Conservation (phyloP, 2,888 invertebrate genomes). For the Leptodirus hochenwartii region DNA sequence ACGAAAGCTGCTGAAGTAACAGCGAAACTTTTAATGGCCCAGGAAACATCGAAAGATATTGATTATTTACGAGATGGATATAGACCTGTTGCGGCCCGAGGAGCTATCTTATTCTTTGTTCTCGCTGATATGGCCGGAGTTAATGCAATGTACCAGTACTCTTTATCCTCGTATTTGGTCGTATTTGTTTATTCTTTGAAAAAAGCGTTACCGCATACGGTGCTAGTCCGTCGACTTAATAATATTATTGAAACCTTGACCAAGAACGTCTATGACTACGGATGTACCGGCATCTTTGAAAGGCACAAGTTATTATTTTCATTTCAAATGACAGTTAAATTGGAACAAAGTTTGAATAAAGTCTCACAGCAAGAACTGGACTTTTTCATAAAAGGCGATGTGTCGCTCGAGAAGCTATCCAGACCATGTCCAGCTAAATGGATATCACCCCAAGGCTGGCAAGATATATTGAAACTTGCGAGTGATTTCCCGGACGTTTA, state of each 20-base stretch:
- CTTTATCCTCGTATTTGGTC: slow-evolving; percentile 65
- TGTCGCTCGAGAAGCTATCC: slow-evolving; percentile 55
- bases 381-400: slow-evolving; percentile 77
- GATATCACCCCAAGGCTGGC: slow-evolving; percentile 47
- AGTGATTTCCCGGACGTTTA: slow-evolving; percentile 50
- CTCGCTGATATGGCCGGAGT: slow-evolving; percentile 78
- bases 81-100: slow-evolving; percentile 66
- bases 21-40: slow-evolving; percentile 60
- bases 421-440: slow-evolving; percentile 39
- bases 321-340: slow-evolving; percentile 73
- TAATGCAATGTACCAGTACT: slow-evolving; percentile 86
- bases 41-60: slow-evolving; percentile 60
- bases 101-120: slow-evolving; percentile 81
- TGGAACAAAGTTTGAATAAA: slow-evolving; percentile 49
- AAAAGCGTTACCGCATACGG: slow-evolving; percentile 66
- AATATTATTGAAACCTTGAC: slow-evolving; percentile 77
- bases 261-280: slow-evolving; percentile 78
- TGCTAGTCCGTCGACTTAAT: slow-evolving; percentile 48
- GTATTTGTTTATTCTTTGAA: slow-evolving; percentile 67
- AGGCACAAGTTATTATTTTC: slow-evolving; percentile 79
- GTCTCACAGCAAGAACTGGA: slow-evolving; percentile 57
- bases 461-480: slow-evolving; percentile 58
- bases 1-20: slow-evolving; percentile 68
- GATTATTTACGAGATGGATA: slow-evolving; percentile 72
- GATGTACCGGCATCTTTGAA: slow-evolving; percentile 84